Evolutionary conservation across 2,888 invertebrate species (phyloP).

Genomic region (Physocephala rufipes): DNA sequence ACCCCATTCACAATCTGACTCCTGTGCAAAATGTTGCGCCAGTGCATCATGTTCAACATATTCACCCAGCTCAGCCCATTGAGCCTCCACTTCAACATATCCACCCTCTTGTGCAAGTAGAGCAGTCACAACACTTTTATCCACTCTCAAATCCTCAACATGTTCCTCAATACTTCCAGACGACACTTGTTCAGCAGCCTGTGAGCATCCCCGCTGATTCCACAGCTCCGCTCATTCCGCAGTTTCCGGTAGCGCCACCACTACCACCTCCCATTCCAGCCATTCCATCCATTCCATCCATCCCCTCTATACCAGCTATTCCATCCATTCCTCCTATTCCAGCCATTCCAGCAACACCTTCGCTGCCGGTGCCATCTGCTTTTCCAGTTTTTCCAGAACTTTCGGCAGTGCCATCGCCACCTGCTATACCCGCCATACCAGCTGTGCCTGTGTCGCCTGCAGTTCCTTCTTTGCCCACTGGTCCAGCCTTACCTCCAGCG

Average conservation of each 20-base stretch:
- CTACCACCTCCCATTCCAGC: conserved; percentile 37
- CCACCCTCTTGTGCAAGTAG: conserved; percentile 46
- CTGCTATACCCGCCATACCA: conserved; percentile 44
- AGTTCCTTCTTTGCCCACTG: conserved; percentile 43
- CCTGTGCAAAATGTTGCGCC: conserved; percentile 38
- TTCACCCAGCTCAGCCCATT: conserved; percentile 29
- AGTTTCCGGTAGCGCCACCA: conserved; percentile 36
- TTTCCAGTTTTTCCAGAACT: conserved; percentile 46
- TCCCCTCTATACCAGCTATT: conserved; percentile 40
- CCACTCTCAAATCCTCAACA: conserved; percentile 40
- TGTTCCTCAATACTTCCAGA: conserved; percentile 47
- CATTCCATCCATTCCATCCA: conserved; percentile 44
- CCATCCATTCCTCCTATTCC: conserved; percentile 42
- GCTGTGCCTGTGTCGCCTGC: conserved; percentile 47
- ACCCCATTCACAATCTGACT: conserved; percentile 38
- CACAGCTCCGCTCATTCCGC: conserved; percentile 41
- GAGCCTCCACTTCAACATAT: conserved; percentile 34
- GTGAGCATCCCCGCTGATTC: conserved; percentile 42
- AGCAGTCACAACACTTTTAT: conserved; percentile 44
- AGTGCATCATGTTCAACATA: conserved; percentile 14
- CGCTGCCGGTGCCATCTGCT: conserved; percentile 43
- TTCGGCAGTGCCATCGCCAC: conserved; percentile 44
- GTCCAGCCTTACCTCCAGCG: conserved; percentile 45
- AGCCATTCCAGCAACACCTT: conserved; percentile 41
- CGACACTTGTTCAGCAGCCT: conserved; percentile 43